Base-by-base conservation (phyloP, 1,140 invertebrate species). In the Cyclargus thomasi region DNA sequence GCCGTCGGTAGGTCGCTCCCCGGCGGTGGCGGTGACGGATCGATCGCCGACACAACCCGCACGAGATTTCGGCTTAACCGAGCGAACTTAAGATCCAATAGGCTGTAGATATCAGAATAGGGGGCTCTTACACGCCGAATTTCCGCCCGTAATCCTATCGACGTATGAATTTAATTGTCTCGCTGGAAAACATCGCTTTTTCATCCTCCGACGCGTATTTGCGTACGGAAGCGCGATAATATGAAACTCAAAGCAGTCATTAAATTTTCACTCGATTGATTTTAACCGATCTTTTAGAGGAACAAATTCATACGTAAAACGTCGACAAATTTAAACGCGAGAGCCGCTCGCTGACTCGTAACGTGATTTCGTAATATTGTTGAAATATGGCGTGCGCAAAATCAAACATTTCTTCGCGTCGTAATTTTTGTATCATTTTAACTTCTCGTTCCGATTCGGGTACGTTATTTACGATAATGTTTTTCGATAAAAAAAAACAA, bases 141-240 rank as follows among this genome's bases (percentile, higher is more conserved):
- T 74, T 75, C 72, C 71, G 71, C 76, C 79, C 69, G 72, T 82
- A 83, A 81, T 82, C 65, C 73, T 69, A 74, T 74, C 77, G 70
- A 83, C 72, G 80, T 86, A 85, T 82, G 82, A 82, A 86, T 86
- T 90, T 83, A 87, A 87, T 90, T 87, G 81, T 87, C 84, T 85
- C 81, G 79, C 78, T 73, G 74, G 77, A 83, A 82, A 85, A 84
- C 76, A 80, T 77, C 69, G 76, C 74, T 85, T 83, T 80, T 83
- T 79, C 72, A 82, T 79, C 80, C 83, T 74, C 75, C 72, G 75
- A 72, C 77, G 79, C 80, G 73, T 82, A 82, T 80, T 85, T 74
- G 70, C 73, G 77, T 73, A 80, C 79, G 70, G 74, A 80, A 75
- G 75, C 79, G 79, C 81, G 79, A 87, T 87, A 86, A 88, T 82